phyloP scores from a whole-genome alignment of 2,113 vertebrate genomes.

The Paradisaea rubra region DNA sequence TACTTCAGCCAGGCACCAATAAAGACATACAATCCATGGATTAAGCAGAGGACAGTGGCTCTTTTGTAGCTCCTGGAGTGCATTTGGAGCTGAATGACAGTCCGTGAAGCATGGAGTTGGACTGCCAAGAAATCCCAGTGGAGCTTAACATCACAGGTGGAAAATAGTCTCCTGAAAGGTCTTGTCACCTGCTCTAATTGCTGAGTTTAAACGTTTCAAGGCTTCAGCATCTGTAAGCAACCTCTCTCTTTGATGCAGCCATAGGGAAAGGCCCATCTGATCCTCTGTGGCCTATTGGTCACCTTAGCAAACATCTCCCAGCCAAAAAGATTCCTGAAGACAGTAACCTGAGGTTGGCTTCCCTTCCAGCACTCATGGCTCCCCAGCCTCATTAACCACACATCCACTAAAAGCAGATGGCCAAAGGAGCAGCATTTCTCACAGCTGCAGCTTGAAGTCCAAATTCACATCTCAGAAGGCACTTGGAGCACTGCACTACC shows the following conservation, averaged over 20 bases:
- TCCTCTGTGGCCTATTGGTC: background rate
- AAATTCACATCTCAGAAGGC: background rate
- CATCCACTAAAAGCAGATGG: background rate
- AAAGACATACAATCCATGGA: background rate
- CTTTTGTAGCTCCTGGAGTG: constrained; percentile 36
- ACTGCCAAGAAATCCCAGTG: background rate
- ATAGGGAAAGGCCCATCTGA: background rate
- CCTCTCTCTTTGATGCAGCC: background rate
- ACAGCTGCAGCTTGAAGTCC: background rate
- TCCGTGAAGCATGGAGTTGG: background rate
- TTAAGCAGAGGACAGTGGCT: constrained; percentile 54
- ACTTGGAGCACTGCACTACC: background rate
- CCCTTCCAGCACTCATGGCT: background rate
- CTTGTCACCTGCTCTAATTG: constrained; percentile 38
- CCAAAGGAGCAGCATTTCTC: background rate
- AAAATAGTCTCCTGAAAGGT: constrained; percentile 22
- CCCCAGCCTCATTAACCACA: background rate
- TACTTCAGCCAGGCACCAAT: constrained; percentile 20
- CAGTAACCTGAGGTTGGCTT: background rate
- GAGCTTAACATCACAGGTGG: constrained; percentile 53
- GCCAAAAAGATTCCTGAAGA: background rate
- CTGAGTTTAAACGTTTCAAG: constrained; percentile 26
- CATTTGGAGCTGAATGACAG: constrained; percentile 35
- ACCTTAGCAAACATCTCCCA: background rate
- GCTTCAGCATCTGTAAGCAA: background rate